phyloP scores from a whole-genome alignment of 2,888 invertebrate genomes.

The Deladenus siricidicola region DNA sequence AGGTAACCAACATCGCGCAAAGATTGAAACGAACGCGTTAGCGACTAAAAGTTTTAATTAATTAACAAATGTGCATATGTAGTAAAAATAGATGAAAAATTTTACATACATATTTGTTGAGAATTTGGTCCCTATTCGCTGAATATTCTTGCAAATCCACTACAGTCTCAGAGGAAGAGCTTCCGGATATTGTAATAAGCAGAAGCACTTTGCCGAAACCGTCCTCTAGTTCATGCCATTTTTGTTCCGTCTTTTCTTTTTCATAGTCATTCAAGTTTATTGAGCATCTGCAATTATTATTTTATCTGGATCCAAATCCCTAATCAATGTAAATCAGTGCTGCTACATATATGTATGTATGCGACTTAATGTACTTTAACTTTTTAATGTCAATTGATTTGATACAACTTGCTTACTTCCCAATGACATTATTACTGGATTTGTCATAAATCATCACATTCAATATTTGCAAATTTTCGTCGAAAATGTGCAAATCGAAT shows the following conservation, averaged over 20 bases:
- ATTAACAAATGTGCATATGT: not conserved
- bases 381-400: too few species aligned
- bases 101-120: slow-evolving; percentile 28
- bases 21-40: slow-evolving; percentile 66
- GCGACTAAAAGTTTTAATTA: slow-evolving; percentile 58
- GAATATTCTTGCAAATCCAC: slow-evolving; percentile 67
- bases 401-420: slow-evolving; percentile 59
- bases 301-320: too few species aligned
- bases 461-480: slow-evolving; percentile 80
- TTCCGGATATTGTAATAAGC: slow-evolving; percentile 85
- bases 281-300: slow-evolving; percentile 5
- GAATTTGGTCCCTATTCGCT: slow-evolving; percentile 32
- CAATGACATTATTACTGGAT: slow-evolving; percentile 76
- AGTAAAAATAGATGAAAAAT: slow-evolving; percentile 3
- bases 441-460: slow-evolving; percentile 84
- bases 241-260: slow-evolving; percentile 79
- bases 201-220: slow-evolving; percentile 66
- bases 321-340: too few species aligned
- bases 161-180: slow-evolving; percentile 66
- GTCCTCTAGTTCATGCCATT: slow-evolving; percentile 82
- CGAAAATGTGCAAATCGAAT: slow-evolving; percentile 89
- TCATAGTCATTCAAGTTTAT: slow-evolving; percentile 71
- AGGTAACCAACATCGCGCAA: slow-evolving; percentile 82
- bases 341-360: too few species aligned
- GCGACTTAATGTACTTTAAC: too few species aligned